Evolutionary conservation across 2,113 vertebrate species (phyloP).

Genomic region (Planiliza haematocheilus): DNA sequence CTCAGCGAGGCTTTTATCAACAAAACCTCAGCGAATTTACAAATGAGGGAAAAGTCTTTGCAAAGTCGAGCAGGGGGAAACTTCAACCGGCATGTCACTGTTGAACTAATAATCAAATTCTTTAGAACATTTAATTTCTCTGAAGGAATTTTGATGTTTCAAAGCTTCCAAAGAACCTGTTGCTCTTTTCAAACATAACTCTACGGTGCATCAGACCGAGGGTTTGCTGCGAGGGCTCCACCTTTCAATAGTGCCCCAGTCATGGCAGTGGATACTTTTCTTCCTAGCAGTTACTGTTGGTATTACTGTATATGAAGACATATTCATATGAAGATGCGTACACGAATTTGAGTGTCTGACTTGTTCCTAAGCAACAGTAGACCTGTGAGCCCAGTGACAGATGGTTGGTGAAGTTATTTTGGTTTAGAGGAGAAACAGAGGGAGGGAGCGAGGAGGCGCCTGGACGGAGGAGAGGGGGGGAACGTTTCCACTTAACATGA

Average conservation of each 20-base stretch:
- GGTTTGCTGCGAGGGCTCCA: conserved; percentile 1
- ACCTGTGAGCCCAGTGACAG: conserved; percentile 83
- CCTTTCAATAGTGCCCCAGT: conserved; percentile 10
- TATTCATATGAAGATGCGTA: conserved; percentile 63
- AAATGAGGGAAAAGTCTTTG: not conserved
- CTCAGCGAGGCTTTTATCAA: conserved; percentile 13
- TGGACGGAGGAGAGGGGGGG: conserved; percentile 55
- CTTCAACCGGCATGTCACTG: not conserved
- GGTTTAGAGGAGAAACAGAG: conserved; percentile 73
- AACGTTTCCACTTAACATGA: conserved; percentile 77
- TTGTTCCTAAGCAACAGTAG: conserved; percentile 85
- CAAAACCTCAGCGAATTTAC: conserved; percentile 16
- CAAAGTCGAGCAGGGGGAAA: conserved; percentile 3
- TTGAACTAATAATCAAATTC: not conserved
- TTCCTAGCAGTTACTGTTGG: conserved; percentile 27
- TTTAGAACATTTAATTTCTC: not conserved
- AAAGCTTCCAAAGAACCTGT: conserved; percentile 27
- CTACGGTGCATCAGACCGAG: not conserved
- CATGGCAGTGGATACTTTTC: not conserved
- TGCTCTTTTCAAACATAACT: conserved; percentile 14
- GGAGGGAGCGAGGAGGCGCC: conserved; percentile 58
- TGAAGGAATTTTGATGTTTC: not conserved
- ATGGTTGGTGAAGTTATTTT: conserved; percentile 87
- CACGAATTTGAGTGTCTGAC: conserved; percentile 66
- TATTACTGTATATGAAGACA: conserved; percentile 33